A percentile compares a stretch with the other conserved stretches of the same genome.
phyloP scores from a whole-genome alignment of 1,140 invertebrate species.

The Tetramorium parvispinum region DNA sequence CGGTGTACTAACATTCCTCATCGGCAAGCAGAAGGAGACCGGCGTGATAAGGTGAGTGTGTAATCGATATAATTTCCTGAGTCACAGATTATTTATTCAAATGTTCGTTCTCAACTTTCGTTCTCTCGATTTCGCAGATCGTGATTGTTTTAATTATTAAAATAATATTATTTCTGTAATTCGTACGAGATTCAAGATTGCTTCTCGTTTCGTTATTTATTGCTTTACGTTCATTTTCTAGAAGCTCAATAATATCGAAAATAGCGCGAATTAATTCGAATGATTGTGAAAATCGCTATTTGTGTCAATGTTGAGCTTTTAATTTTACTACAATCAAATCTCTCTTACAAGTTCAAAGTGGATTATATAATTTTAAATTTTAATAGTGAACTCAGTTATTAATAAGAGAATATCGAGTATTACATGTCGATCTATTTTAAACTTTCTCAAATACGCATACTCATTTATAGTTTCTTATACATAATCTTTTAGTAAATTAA shows the following conservation, averaged over 20 bases:
- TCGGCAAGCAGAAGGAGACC: slow-evolving; percentile 90
- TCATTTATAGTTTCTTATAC: not conserved
- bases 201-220: not conserved
- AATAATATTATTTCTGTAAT: not conserved
- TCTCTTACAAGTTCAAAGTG: not conserved
- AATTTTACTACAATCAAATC: not conserved
- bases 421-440: not conserved
- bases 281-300: not conserved
- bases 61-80: slow-evolving; percentile 13
- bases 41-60: slow-evolving; percentile 86
- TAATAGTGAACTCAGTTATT: not conserved
- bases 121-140: slow-evolving; percentile 3
- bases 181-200: not conserved
- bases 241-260: not conserved
- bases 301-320: not conserved
- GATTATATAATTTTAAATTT: too few species aligned
- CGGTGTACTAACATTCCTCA: slow-evolving; percentile 89
- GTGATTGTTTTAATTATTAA: not conserved
- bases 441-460: not conserved
- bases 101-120: not conserved
- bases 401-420: not conserved
- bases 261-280: not conserved
- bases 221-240: not conserved
- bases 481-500: not conserved
- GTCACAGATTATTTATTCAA: not conserved